phyloP scores from a whole-genome alignment of 2,797 vertebrate genomes.

The Siniperca obscura region DNA sequence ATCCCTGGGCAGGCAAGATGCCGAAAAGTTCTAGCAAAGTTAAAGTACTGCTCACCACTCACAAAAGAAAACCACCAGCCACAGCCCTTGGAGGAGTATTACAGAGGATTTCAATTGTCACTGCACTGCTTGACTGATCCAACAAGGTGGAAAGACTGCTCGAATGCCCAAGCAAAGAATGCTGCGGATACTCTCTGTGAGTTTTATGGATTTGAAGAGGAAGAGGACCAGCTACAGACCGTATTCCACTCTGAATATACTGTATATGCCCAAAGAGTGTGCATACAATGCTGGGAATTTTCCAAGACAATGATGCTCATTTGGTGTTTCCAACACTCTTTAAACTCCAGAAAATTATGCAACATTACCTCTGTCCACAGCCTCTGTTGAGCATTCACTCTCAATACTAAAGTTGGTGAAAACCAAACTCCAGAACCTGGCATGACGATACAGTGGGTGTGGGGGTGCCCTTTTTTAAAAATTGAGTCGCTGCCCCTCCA shows the following conservation, averaged over 20 bases:
- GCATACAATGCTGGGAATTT: no score
- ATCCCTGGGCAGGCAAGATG: background rate
- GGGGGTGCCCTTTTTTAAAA: background rate
- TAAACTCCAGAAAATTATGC: no score
- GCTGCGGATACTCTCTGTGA: background rate
- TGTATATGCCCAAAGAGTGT: no score
- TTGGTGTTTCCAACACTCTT: no score
- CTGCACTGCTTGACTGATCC: background rate
- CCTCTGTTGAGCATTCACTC: no score
- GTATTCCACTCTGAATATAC: no score
- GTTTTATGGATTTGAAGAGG: background rate
- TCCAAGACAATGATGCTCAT: no score
- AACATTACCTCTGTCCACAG: no score
- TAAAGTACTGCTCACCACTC: background rate
- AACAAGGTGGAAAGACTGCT: background rate
- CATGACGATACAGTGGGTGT: background rate
- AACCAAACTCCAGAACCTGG: background rate
- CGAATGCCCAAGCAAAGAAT: background rate
- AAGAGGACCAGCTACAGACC: no score
- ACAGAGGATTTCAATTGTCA: background rate
- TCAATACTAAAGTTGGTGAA: background rate
- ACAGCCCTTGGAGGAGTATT: background rate
- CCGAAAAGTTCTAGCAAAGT: background rate
- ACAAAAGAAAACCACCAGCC: background rate
- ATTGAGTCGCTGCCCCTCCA: background rate